Base-by-base conservation (phyloP, 1,140 invertebrate genomes). In the Ylistrum balloti region DNA sequence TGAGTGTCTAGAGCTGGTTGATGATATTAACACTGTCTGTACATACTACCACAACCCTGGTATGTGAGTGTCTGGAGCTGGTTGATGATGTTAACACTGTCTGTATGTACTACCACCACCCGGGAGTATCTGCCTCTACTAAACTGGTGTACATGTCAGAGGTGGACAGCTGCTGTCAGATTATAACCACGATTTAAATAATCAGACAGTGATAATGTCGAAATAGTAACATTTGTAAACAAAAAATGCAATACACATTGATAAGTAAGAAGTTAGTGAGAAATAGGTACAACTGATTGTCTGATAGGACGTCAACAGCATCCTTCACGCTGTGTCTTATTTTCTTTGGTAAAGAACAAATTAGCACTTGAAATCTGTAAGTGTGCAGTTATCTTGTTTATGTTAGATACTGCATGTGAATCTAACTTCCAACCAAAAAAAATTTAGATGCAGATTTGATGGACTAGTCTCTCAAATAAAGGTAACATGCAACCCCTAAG, bases 321-420 rank as follows among this genome's bases (percentile, higher is more conserved):
- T 74, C 56, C 56, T 74, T 28, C 45, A n/a, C 17, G 56, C 56
- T 74, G 56, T 1, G 22, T n/a, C 28, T 74, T 74, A 28, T 74
- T 74, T 74, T 28, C n/a, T n/a, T 74, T 28, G 0, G 5, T 28
- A 74, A 74, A 74, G 28, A 74, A 74, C 56, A 74, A 74, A 74
- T 74, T 74, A 74, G 56, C 56, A 74, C 56, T 74, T 74, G 56
- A 74, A 74, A 74, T 74, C 22, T 28, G 56, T 74, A 7, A 74
- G 22, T 74, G n/a, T 74, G 17, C 5, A 20, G 11, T 48, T 48
- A 48, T 48, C 45, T 48, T 9, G 45, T 48, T 20, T 74, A 74
- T 1, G 1, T 74, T n/a, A 74, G 56, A 74, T 74, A 3, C 56
- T 28, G n/a, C 56, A 5, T 28, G n/a, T n/a, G 28, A 74, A 74